Evolutionary conservation across 2,888 invertebrate species (phyloP), one percentile per base, ranked within the genome.

Genomic region (Luperina nickerlii): DNA sequence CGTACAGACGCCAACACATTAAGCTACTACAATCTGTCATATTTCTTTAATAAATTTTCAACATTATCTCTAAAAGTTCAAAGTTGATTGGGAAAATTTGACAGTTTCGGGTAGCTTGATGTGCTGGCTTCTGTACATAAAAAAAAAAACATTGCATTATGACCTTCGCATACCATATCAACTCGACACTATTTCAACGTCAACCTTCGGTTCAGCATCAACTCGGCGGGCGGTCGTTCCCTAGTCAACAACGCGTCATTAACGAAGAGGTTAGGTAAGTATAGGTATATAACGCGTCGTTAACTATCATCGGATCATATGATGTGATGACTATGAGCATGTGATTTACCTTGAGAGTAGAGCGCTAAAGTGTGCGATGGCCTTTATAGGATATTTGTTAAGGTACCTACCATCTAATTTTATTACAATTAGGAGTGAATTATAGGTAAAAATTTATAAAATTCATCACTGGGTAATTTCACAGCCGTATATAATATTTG

Each of bases 401-500:
- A 42, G 18, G 27, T 57, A 38, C 57, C 60, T 85, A 86, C 18
- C 20, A 68, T 68, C 38, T 74, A 72, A 51, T 2, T 45, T 27
- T 24, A 54, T 74, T 82, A 86, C 27, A 82, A 63, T 54, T 81
- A 82, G 76, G 65, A 74, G 68, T 77, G 79, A 71, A 82, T 66
- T 63, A 82, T 70, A 82, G 75, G 82, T 83, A 87, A 87, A 89
- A 84, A 76, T 69, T 84, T 92, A 91, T 90, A 92, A 94, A 94
- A 94, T 90, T 91, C 89, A 94, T 93, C 91, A 95, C 93, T 92
- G 91, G 81, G 85, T 90, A 88, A 87, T 89, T 91, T 95, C 95
- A 95, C 95, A 95, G 95, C 95, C 95, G 91, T 92, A 79, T 90
- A 89, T 85, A 74, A 89, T 90, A 84, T 91, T 94, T 94, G 93